These are phyloP conservation scores for Microcebus murinus DNA, from an alignment of 2,113 vertebrate genomes.

Conservation along the genomic window DNA sequence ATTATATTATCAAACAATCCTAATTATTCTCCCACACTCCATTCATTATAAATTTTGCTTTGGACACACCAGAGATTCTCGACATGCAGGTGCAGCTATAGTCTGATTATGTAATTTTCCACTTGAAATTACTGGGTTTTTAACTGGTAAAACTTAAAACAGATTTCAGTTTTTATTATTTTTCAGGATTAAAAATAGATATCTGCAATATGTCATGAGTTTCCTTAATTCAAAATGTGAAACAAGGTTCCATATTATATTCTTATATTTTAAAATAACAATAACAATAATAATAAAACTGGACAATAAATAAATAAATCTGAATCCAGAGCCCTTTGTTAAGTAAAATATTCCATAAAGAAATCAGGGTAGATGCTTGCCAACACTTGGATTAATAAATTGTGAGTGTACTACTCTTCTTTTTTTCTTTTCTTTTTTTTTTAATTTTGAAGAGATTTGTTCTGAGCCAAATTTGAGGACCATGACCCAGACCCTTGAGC, in stretches of 20 bases:
- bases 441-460: too few species aligned
- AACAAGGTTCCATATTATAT: background rate
- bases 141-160: background rate
- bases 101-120: background rate
- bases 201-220: background rate
- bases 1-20: background rate
- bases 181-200: slow-evolving; percentile 12
- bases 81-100: background rate
- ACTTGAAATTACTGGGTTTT: background rate
- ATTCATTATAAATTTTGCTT: background rate
- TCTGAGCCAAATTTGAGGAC: too few species aligned
- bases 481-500: too few species aligned
- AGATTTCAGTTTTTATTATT: background rate
- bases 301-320: background rate
- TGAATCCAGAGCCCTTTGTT: slow-evolving; percentile 10
- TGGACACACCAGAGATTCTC: background rate
- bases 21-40: background rate
- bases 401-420: background rate
- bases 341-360: background rate
- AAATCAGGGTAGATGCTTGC: background rate
- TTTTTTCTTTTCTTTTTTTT: too few species aligned
- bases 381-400: background rate
- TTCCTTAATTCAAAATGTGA: background rate
- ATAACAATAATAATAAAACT: background rate
- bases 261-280: background rate